phyloP scores from a whole-genome alignment of 53 echinoderm and acorn worm genomes.

The Echinarachnius parma region DNA sequence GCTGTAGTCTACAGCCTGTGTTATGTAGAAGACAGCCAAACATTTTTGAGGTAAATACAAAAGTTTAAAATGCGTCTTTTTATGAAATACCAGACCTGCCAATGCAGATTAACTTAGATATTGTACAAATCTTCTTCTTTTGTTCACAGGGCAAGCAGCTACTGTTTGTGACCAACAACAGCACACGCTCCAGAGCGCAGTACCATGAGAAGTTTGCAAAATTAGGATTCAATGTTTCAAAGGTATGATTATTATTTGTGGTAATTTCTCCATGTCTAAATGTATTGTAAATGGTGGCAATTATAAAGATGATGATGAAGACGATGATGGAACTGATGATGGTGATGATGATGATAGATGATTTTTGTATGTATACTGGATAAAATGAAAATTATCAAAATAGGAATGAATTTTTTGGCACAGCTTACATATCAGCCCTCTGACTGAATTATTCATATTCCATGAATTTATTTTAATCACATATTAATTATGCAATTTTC shows the following conservation, averaged over 20 bases:
- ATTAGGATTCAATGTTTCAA: slow-evolving; percentile 70
- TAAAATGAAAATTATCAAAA: no score
- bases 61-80: no score
- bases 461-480: no score
- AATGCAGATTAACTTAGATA: background rate
- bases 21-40: no score
- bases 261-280: background rate
- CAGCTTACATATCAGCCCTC: no score
- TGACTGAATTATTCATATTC: no score
- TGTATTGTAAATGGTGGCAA: background rate
- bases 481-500: no score
- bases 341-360: no score
- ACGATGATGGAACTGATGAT: background rate
- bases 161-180: slow-evolving; percentile 98
- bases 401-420: no score
- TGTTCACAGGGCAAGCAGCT: slow-evolving; percentile 74
- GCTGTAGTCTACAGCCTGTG: no score
- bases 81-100: no score
- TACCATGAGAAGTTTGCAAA: slow-evolving; percentile 77
- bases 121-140: background rate
- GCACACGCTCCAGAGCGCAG: slow-evolving; percentile 83
- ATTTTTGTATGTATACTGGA: background rate
- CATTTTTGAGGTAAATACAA: no score
- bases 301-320: background rate
- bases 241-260: slow-evolving; percentile 51